These are phyloP conservation scores for Nycticebus coucang DNA, from an alignment of 2,113 vertebrate species.

Conservation along the genomic window DNA sequence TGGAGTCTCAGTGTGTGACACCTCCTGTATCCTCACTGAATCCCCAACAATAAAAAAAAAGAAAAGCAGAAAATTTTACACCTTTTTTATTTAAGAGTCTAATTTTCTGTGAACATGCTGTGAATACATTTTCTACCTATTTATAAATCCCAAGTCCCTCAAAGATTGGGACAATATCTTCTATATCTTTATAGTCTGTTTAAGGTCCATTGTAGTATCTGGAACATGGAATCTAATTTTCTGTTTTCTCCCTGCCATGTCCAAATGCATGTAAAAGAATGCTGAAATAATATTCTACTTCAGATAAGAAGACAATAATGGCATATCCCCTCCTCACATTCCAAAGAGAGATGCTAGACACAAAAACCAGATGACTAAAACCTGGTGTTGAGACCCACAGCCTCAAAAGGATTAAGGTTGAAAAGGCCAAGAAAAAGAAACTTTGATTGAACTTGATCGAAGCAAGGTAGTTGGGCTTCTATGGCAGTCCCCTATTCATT, in stretches of 20 bases:
- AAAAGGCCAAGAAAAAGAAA: neutral
- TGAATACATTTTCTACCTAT: neutral
- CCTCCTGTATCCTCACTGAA: no score
- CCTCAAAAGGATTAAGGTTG: neutral
- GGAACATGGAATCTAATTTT: neutral
- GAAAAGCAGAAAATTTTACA: neutral
- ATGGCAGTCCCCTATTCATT: neutral
- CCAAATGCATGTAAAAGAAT: neutral
- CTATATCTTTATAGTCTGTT: neutral
- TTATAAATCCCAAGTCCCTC: neutral
- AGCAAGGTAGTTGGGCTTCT: neutral
- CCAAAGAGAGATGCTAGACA: neutral
- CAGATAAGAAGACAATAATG: neutral
- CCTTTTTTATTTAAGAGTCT: neutral
- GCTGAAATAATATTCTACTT: neutral
- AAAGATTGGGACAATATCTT: neutral
- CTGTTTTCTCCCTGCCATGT: neutral
- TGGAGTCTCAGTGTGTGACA: no score
- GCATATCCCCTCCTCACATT: neutral
- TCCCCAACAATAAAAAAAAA: no score
- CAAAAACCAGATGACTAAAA: neutral
- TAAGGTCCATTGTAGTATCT: neutral
- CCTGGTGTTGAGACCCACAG: neutral
- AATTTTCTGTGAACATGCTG: neutral
- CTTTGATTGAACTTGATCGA: conserved; percentile 7